Evolutionary conservation across 2,888 invertebrate genomes (phyloP).

Genomic region (Mantis religiosa): DNA sequence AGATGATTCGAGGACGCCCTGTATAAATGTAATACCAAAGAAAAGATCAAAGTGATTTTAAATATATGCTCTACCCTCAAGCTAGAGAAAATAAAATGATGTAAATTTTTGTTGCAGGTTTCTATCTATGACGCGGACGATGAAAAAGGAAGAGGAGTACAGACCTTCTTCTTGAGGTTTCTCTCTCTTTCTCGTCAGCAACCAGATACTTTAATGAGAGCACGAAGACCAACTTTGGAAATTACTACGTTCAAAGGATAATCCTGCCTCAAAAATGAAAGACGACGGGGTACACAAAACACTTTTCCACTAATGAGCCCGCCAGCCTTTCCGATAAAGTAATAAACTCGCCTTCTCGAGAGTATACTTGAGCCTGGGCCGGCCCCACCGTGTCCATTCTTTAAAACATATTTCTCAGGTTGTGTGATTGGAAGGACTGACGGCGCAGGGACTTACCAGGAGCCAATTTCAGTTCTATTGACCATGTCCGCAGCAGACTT

Average conservation of each 20-base stretch:
- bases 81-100: too few relatives aligned
- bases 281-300: not conserved
- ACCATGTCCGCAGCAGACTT: conserved; percentile 15
- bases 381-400: not conserved
- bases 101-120: too few relatives aligned
- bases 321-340: not conserved
- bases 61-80: too few relatives aligned
- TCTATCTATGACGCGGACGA: too few relatives aligned
- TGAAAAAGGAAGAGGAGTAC: too few relatives aligned
- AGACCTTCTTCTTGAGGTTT: not conserved
- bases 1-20: too few relatives aligned
- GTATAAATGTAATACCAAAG: too few relatives aligned
- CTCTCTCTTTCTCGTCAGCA: not conserved
- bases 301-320: not conserved
- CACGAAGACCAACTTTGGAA: not conserved
- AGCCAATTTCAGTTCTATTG: conserved; percentile 17
- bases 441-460: conserved; percentile 1
- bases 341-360: not conserved
- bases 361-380: too few relatives aligned
- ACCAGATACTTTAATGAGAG: not conserved
- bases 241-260: not conserved
- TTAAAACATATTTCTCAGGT: conserved; percentile 14
- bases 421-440: not conserved
- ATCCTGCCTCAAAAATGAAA: not conserved
- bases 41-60: too few relatives aligned